phyloP scores from a whole-genome alignment of 2,888 invertebrate genomes.

The Drosophila atroscutellata region DNA sequence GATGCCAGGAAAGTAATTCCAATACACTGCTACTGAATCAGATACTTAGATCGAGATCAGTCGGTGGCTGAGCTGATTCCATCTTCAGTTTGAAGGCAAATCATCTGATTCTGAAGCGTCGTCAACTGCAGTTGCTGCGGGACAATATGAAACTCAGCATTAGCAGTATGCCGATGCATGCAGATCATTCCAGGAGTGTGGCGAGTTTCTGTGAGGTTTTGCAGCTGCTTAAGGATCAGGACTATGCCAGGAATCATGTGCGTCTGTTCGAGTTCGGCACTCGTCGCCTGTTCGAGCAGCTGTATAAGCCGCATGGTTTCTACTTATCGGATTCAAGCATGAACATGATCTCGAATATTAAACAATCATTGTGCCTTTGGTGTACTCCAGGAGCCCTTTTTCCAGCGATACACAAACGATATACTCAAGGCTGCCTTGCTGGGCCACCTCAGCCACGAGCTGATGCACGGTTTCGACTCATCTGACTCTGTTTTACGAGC shows the following conservation, averaged over 20 bases:
- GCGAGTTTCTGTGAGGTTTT: constrained; percentile 56
- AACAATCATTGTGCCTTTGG: constrained; percentile 76
- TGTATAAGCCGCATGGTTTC: constrained; percentile 21
- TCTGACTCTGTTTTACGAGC: constrained; percentile 38
- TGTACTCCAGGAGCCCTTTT: constrained; percentile 65
- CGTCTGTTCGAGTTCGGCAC: constrained; percentile 57
- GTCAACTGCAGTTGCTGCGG: constrained; percentile 34
- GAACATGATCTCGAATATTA: constrained; percentile 55
- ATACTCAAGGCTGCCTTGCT: constrained; percentile 67
- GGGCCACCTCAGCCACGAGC: constrained; percentile 81
- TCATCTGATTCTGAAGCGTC: constrained; percentile 28
- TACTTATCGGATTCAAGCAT: constrained; percentile 31
- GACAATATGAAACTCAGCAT: constrained; percentile 71
- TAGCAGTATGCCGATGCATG: constrained; percentile 70
- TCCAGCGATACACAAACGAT: constrained; percentile 51
- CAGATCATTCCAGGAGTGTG: constrained; percentile 42
- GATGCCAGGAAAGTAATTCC: background rate
- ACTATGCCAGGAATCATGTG: constrained; percentile 71
- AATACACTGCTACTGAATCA: constrained; percentile 38
- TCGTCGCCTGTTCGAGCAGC: constrained; percentile 18
- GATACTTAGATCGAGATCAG: constrained; percentile 28
- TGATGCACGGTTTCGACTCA: constrained; percentile 75
- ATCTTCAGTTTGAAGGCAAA: constrained; percentile 36
- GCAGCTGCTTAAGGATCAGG: background rate
- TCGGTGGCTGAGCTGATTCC: too few relatives aligned